Evolutionary conservation across 1,140 invertebrate genomes (phyloP).

Genomic region (Drosophila kanapiae): DNA sequence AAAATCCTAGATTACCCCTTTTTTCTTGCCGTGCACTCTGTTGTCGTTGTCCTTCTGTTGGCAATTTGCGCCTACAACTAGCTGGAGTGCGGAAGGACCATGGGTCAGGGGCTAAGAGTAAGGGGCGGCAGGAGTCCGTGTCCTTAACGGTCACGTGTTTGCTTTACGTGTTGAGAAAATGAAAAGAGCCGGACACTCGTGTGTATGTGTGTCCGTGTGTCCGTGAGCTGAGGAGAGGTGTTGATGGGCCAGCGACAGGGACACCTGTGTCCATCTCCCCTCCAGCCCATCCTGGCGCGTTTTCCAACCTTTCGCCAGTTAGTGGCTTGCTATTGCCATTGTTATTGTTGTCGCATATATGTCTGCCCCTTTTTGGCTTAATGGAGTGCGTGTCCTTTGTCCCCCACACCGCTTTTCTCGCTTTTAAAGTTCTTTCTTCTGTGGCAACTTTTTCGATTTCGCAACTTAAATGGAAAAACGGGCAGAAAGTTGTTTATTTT

Average conservation of each 20-base stretch:
- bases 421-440: conserved; percentile 52
- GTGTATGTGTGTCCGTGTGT: conserved; percentile 5
- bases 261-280: conserved; percentile 72
- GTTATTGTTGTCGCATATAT: conserved; percentile 69
- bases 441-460: conserved; percentile 75
- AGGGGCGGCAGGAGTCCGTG: conserved; percentile 54
- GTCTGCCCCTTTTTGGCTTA: conserved; percentile 44
- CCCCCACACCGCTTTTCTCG: not conserved
- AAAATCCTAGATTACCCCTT: not conserved
- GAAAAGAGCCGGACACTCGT: conserved; percentile 61
- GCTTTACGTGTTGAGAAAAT: conserved; percentile 82
- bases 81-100: not conserved
- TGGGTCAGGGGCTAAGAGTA: conserved; percentile 27
- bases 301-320: conserved; percentile 53
- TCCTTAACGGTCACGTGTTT: conserved; percentile 83
- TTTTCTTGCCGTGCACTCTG: conserved; percentile 22
- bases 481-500: conserved; percentile 49
- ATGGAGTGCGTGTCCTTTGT: conserved; percentile 75
- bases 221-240: conserved; percentile 54
- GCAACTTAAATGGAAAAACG: conserved; percentile 73
- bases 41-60: conserved; percentile 76
- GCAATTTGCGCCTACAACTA: conserved; percentile 81
- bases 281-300: not conserved
- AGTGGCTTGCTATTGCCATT: conserved; percentile 72
- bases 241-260: conserved; percentile 77